Evolutionary conservation across 1,140 invertebrate species (phyloP).

Genomic region (Euwallacea fornicatus): DNA sequence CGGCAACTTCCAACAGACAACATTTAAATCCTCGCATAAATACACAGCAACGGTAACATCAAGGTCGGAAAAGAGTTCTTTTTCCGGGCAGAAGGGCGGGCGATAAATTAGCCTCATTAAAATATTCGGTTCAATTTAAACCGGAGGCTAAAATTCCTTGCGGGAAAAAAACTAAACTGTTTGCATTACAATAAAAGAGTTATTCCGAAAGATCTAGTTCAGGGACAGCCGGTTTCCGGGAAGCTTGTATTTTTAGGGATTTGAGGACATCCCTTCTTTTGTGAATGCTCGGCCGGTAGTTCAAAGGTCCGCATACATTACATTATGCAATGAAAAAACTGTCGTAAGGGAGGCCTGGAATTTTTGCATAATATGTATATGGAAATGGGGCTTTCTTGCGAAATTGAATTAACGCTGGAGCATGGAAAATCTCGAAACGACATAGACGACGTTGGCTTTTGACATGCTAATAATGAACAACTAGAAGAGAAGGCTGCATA

Average conservation of each 20-base stretch:
- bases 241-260: conserved; percentile 7
- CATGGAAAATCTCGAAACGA: too few relatives aligned
- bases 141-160: too few relatives aligned
- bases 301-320: neutral
- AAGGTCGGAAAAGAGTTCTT: conserved; percentile 10
- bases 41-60: neutral
- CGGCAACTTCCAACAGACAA: neutral
- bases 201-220: conserved; percentile 40
- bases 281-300: neutral
- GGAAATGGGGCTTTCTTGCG: too few relatives aligned
- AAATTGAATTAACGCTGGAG: too few relatives aligned
- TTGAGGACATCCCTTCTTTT: neutral
- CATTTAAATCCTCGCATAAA: conserved; percentile 8
- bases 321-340: too few relatives aligned
- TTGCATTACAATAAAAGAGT: conserved; percentile 21
- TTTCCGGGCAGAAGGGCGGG: neutral
- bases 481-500: too few relatives aligned
- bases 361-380: too few relatives aligned
- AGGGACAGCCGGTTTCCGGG: neutral
- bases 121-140: conserved; percentile 18
- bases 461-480: too few relatives aligned
- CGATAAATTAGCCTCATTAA: conserved; percentile 21
- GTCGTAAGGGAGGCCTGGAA: too few relatives aligned
- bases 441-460: too few relatives aligned
- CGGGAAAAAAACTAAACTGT: neutral